Conservation (phyloP, 2,113 vertebrate genomes). For the Phalacrocorax pelagicus region DNA sequence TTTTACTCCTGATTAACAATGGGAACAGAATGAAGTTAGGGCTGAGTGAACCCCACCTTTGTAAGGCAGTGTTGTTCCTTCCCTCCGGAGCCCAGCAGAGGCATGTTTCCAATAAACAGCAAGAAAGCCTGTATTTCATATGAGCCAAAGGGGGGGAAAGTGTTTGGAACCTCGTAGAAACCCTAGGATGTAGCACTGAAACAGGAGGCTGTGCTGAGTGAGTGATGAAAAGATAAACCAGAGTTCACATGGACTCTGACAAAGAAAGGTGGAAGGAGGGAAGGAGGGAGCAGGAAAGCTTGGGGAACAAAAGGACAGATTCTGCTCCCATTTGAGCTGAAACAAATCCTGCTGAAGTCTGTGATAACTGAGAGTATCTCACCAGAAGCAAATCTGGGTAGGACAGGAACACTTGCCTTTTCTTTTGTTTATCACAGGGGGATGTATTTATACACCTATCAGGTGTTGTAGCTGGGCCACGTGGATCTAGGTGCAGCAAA, state of each 20-base stretch:
- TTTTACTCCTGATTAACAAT: background rate
- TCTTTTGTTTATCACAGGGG: background rate
- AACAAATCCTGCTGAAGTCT: background rate
- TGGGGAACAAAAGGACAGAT: background rate
- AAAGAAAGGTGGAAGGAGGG: background rate
- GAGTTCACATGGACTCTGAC: background rate
- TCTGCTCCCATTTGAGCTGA: background rate
- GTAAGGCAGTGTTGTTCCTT: background rate
- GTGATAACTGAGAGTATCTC: background rate
- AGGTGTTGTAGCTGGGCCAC: fast-evolving
- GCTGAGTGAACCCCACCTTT: background rate
- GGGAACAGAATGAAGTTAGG: background rate
- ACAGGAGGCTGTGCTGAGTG: background rate
- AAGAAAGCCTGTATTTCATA: background rate
- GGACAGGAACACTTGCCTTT: background rate
- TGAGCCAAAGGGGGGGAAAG: fast-evolving
- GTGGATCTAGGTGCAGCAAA: background rate
- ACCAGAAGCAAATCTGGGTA: background rate
- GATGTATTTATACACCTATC: background rate
- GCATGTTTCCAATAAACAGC: background rate
- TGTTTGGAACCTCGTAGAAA: background rate
- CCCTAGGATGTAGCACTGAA: background rate
- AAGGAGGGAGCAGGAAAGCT: background rate
- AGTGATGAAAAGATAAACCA: background rate
- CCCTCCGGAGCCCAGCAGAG: background rate